phyloP scores from a whole-genome alignment of 2,888 invertebrate genomes.

The Papilio demoleus region DNA sequence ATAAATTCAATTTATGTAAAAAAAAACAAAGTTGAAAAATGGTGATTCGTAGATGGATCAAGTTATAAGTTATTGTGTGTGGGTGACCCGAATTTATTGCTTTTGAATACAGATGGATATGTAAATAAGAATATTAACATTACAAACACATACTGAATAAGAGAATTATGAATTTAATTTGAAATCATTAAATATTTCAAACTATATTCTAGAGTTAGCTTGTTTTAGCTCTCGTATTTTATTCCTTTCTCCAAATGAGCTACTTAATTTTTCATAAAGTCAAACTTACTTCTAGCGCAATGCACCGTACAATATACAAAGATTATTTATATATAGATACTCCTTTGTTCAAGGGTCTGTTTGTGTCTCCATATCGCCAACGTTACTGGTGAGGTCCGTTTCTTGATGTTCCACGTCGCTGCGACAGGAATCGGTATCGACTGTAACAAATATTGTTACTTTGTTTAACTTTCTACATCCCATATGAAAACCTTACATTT shows the following conservation, averaged over 20 bases:
- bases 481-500: no score
- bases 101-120: no score
- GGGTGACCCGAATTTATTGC: no score
- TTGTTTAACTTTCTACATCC: no score
- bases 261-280: constrained; percentile 13
- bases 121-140: background rate
- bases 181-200: background rate
- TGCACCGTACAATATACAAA: constrained; percentile 2
- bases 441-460: constrained; percentile 49
- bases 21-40: no score
- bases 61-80: no score
- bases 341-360: constrained; percentile 55
- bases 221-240: background rate
- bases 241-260: constrained; percentile 10
- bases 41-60: no score
- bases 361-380: constrained; percentile 67
- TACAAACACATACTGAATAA: background rate
- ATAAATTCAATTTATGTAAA: no score
- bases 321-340: constrained; percentile 31
- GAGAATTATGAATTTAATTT: background rate
- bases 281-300: background rate
- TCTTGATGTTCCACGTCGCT: constrained; percentile 72
- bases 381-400: constrained; percentile 63
- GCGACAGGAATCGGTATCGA: constrained; percentile 67
- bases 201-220: background rate